These are phyloP conservation scores for Andrena marginata DNA, from an alignment of 2,888 invertebrate genomes.

Conservation along the genomic window DNA sequence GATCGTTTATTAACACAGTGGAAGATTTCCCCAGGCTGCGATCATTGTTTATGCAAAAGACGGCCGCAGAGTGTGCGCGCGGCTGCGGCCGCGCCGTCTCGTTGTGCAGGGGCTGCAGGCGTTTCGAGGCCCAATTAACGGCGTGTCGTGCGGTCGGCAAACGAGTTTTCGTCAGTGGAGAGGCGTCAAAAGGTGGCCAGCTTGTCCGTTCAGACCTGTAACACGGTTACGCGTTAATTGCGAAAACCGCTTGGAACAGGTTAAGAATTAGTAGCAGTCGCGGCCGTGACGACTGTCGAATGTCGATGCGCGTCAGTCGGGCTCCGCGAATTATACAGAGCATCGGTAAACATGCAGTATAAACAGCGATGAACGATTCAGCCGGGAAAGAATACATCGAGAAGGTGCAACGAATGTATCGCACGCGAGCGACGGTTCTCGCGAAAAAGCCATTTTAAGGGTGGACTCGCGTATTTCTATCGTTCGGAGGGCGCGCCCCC, in stretches of 20 bases:
- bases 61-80: constrained; percentile 35
- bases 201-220: constrained; percentile 69
- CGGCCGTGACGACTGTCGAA: background rate
- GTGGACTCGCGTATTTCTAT: background rate
- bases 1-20: constrained; percentile 55
- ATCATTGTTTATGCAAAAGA: constrained; percentile 69
- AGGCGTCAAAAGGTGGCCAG: constrained; percentile 74
- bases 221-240: constrained; percentile 68
- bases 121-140: constrained; percentile 71
- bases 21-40: constrained; percentile 59
- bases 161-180: constrained; percentile 73
- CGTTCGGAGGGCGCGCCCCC: background rate
- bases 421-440: too few relatives aligned
- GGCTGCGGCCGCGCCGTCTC: constrained; percentile 37
- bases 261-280: constrained; percentile 54
- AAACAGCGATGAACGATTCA: background rate
- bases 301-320: constrained; percentile 10
- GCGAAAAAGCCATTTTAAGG: background rate
- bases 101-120: constrained; percentile 52
- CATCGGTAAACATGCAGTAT: background rate
- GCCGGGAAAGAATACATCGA: background rate
- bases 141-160: constrained; percentile 68
- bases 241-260: constrained; percentile 58
- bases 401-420: too few relatives aligned
- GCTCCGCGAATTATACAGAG: background rate